Conservation (phyloP, 2,113 vertebrate genomes). For the Opisthocomus hoazin region DNA sequence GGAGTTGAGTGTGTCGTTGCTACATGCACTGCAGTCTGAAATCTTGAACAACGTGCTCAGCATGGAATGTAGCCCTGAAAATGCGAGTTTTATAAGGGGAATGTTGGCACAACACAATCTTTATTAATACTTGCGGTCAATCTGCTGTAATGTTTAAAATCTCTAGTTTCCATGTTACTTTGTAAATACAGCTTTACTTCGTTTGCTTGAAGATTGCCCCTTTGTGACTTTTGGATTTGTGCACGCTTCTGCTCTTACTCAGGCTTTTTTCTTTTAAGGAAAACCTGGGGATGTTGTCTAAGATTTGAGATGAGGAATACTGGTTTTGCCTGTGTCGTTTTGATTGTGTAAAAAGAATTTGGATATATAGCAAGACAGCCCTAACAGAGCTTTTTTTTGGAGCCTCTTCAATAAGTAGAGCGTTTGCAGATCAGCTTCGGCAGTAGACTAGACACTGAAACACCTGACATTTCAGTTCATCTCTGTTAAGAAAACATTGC, state of each 20-base stretch:
- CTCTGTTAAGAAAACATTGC: conserved; percentile 1
- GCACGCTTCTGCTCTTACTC: background rate
- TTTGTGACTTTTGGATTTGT: background rate
- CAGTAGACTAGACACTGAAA: background rate
- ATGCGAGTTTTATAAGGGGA: background rate
- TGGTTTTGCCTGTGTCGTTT: background rate
- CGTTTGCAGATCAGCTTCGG: background rate
- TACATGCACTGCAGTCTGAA: background rate
- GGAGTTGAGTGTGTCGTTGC: background rate
- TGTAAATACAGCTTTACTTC: conserved; percentile 29
- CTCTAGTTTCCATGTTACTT: conserved; percentile 23
- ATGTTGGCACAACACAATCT: background rate
- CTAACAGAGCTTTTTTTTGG: background rate
- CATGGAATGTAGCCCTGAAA: background rate
- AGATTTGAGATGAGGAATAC: background rate
- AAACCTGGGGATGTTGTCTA: background rate
- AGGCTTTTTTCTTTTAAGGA: background rate
- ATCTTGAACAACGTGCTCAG: accelerated
- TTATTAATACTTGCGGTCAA: background rate
- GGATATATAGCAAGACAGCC: background rate
- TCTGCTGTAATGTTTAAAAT: conserved; percentile 20
- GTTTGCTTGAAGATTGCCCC: background rate
- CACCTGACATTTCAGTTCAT: background rate
- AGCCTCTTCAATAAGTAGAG: background rate
- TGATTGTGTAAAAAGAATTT: background rate